These are phyloP conservation scores for Dendrolimus punctatus DNA, from an alignment of 1,140 invertebrate species.

Conservation along the genomic window DNA sequence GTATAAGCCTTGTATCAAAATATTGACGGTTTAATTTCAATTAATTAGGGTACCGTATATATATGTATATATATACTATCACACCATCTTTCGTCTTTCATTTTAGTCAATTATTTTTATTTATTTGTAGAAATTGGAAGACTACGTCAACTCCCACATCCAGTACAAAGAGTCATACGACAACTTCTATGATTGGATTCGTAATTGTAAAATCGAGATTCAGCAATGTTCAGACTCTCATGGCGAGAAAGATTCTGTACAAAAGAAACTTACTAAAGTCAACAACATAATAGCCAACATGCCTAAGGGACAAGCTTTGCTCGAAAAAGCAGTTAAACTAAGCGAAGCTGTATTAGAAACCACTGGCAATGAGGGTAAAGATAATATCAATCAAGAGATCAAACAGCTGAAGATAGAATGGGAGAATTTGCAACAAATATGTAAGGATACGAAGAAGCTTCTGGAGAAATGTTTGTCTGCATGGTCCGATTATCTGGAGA, in stretches of 20 bases:
- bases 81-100: too few relatives aligned
- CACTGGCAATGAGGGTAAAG: conserved; percentile 90
- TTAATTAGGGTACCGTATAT: too few relatives aligned
- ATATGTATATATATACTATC: too few relatives aligned
- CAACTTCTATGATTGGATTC: conserved; percentile 90
- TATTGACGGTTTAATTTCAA: too few relatives aligned
- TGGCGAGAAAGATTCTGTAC: conserved; percentile 83
- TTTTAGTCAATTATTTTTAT: conserved; percentile 2
- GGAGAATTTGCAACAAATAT: conserved; percentile 87
- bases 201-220: conserved; percentile 85
- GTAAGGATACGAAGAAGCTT: conserved; percentile 84
- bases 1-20: too few relatives aligned
- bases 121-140: conserved; percentile 76
- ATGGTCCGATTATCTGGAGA: conserved; percentile 89
- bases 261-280: conserved; percentile 82
- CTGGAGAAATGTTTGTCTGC: conserved; percentile 86
- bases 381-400: conserved; percentile 87
- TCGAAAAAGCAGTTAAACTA: conserved; percentile 82
- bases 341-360: conserved; percentile 85
- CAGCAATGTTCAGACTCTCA: conserved; percentile 89
- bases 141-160: conserved; percentile 90
- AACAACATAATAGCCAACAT: conserved; percentile 78
- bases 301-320: conserved; percentile 79
- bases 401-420: conserved; percentile 89
- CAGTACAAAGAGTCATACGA: conserved; percentile 87